A percentile compares a stretch with the other conserved stretches of the same genome.
Conservation (phyloP, 2,113 vertebrate species). For the Cephalophus harveyi region DNA sequence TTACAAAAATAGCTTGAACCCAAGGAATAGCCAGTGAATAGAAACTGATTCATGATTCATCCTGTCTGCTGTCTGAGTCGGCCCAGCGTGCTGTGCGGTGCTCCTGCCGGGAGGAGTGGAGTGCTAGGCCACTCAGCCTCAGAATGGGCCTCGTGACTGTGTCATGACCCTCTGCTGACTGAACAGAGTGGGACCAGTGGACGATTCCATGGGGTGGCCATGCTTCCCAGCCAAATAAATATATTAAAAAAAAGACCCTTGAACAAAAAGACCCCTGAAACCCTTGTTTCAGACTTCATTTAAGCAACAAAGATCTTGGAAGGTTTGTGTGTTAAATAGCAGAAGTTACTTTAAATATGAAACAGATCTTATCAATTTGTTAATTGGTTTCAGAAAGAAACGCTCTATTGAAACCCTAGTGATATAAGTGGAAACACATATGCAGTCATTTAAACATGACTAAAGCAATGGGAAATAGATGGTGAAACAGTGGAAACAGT, state of each 20-base stretch:
- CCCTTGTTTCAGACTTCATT: background rate
- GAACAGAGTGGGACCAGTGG: background rate
- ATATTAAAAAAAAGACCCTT: background rate
- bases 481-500: no score
- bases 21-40: background rate
- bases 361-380: background rate
- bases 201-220: background rate
- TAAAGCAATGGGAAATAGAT: background rate
- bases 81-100: background rate
- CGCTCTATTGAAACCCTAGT: background rate
- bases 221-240: background rate
- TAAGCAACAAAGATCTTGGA: background rate
- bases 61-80: background rate
- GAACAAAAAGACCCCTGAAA: background rate
- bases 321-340: background rate
- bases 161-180: background rate
- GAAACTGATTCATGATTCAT: background rate
- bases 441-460: background rate
- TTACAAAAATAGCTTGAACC: background rate
- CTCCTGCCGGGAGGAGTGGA: background rate
- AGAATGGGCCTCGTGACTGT: background rate
- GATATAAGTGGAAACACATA: background rate
- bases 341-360: background rate
- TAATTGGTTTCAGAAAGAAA: conserved; percentile 14
- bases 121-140: background rate